Evolutionary conservation across 2,888 invertebrate genomes (phyloP).

Genomic region (Ochlodes sylvanus): DNA sequence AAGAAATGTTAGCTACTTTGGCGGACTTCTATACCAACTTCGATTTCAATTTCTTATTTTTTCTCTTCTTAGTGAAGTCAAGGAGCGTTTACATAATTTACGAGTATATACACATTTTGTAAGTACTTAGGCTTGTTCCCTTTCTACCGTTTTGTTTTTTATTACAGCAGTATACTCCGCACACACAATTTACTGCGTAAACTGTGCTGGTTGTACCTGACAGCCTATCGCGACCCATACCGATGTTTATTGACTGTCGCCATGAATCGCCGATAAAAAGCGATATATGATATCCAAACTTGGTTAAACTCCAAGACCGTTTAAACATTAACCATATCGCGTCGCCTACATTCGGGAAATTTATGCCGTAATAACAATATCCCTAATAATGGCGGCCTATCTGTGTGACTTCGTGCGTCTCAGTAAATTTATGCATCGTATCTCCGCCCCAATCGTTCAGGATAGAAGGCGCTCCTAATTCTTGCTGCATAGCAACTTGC

Average conservation of each 20-base stretch:
- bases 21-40: too few relatives aligned
- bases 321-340: constrained; percentile 35
- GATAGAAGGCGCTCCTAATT: background rate
- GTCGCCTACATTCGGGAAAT: constrained; percentile 22
- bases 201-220: constrained; percentile 2
- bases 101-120: too few relatives aligned
- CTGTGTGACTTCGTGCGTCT: constrained; percentile 14
- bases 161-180: too few relatives aligned
- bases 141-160: too few relatives aligned
- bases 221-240: background rate
- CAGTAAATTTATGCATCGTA: constrained; percentile 14
- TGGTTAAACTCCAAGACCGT: constrained; percentile 15
- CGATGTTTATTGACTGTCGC: background rate
- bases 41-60: too few relatives aligned
- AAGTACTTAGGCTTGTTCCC: too few relatives aligned
- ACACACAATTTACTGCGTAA: constrained; percentile 2
- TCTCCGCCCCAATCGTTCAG: background rate
- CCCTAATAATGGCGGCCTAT: constrained; percentile 33
- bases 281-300: constrained; percentile 4
- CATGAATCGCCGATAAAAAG: background rate
- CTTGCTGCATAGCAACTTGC: background rate
- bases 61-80: too few relatives aligned
- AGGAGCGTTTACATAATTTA: too few relatives aligned
- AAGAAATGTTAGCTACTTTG: too few relatives aligned
- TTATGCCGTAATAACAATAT: constrained; percentile 36